Base-by-base conservation (phyloP, 2,113 vertebrate species). In the Paradoxurus hermaphroditus region DNA sequence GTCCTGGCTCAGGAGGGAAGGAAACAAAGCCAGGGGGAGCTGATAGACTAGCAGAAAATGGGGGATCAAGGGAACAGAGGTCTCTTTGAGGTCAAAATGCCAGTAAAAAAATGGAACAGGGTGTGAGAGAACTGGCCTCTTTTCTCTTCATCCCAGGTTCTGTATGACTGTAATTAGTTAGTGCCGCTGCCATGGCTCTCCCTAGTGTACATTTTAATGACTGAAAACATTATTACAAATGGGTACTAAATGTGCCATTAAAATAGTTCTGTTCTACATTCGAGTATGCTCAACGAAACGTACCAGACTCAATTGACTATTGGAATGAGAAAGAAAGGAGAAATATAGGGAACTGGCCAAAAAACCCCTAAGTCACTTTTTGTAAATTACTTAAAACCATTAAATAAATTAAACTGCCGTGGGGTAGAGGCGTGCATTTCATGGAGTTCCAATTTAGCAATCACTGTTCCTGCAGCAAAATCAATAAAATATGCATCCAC, bases 331-430 rank as follows among this genome's bases (percentile, higher is more conserved):
- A 90, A 94, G 88, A 94, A 98, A 97, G 86, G 97, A 92, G 79
- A 97, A 95, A 94, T 85, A 93, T 70, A 91, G 1, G 53, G 90
- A 87, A 92, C 10, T 62, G 93, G 97, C 97, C 95, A 84, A 65
- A 84, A 89, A 56, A 27, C 1, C 11, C n/a, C 68, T 14, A 87
- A 96, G 93, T 96, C 95, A 98, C 90, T 92, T 97, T 98, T 98
- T 98, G 98, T 98, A 98, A 98, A 98, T 98, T 98, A 97, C 98
- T 98, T 97, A 98, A 98, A 98, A 98, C 97, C 97, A 98, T 98
- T 98, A 98, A 98, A 98, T 98, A 98, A 98, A 98, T 98, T 96
- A 98, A 98, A 97, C 94, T 98, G 90, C 97, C 46, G 75, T 93
- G 62, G 88, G 73, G 79, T 97, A 79, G 97, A 77, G 98, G 96